These are phyloP conservation scores for Caenorhabditis parvicauda DNA, from an alignment of 2,888 invertebrate genomes.

Conservation along the genomic window DNA sequence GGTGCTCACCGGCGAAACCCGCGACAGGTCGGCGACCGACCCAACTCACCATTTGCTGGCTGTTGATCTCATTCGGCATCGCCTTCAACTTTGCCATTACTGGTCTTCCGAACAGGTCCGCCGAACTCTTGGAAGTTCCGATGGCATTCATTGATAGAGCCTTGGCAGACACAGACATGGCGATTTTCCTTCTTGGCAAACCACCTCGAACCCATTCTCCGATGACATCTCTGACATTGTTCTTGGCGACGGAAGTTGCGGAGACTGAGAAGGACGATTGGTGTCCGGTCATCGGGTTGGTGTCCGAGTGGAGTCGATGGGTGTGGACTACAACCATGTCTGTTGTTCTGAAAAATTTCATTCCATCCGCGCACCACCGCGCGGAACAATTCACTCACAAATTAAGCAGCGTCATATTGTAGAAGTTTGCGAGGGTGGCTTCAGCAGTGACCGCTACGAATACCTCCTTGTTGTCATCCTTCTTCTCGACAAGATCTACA, in stretches of 20 bases:
- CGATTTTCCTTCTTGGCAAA: constrained; percentile 7
- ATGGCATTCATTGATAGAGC: constrained; percentile 19
- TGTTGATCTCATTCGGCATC: too few relatives aligned
- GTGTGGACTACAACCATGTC: constrained; percentile 24
- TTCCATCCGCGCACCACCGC: background rate
- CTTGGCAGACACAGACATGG: constrained; percentile 13
- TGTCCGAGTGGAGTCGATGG: constrained; percentile 26
- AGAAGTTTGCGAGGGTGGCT: constrained; percentile 11
- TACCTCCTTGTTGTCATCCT: constrained; percentile 1
- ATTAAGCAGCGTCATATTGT: constrained; percentile 18
- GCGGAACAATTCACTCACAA: too few relatives aligned
- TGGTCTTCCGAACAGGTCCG: too few relatives aligned
- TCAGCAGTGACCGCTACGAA: constrained; percentile 8
- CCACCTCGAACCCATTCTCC: constrained; percentile 5
- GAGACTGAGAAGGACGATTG: too few relatives aligned
- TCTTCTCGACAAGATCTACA: constrained; percentile 11
- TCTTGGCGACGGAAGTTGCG: too few relatives aligned
- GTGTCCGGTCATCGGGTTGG: constrained; percentile 20
- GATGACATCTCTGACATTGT: too few relatives aligned
- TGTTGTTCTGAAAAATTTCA: constrained; percentile 17
- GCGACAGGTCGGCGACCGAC: too few relatives aligned
- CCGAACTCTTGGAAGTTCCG: too few relatives aligned
- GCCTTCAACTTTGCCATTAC: too few relatives aligned
- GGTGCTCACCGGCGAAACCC: too few relatives aligned
- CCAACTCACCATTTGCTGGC: too few relatives aligned